phyloP scores from a whole-genome alignment of 1,140 invertebrate species.

The Drosophila nasuta region DNA sequence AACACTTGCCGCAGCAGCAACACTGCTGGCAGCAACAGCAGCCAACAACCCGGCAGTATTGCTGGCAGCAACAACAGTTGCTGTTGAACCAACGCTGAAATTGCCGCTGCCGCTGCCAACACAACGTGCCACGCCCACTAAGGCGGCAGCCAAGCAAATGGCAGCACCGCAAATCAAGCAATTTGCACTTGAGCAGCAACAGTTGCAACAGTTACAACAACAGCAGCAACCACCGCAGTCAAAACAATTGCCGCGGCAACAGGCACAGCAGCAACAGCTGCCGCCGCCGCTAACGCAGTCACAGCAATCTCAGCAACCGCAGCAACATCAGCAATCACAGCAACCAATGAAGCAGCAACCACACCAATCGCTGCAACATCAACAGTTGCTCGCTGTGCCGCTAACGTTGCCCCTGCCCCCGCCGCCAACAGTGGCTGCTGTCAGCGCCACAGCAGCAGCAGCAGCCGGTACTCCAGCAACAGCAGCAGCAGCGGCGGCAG shows the following conservation, averaged over 20 bases:
- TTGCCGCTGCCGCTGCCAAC: conserved; percentile 1
- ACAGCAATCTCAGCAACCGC: neutral
- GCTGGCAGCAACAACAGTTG: neutral
- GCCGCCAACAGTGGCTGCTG: neutral
- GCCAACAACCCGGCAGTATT: neutral
- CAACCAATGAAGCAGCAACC: neutral
- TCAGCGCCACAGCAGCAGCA: neutral
- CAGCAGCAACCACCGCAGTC: neutral
- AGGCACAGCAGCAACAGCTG: neutral
- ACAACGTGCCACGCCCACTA: conserved; percentile 57
- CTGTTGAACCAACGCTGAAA: neutral
- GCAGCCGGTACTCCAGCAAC: neutral
- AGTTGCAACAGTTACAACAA: neutral
- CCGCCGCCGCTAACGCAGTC: conserved; percentile 1
- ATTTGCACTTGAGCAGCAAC: neutral
- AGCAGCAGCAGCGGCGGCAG: neutral
- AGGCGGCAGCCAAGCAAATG: conserved; percentile 70
- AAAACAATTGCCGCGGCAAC: conserved; percentile 1
- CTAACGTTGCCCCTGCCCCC: neutral
- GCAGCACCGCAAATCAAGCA: conserved; percentile 10
- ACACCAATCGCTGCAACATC: neutral
- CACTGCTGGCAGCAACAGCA: neutral
- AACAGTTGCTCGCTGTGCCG: conserved; percentile 7
- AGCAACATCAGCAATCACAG: neutral
- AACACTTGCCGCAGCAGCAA: neutral